Conservation (phyloP, 1,140 invertebrate genomes). For the Drosophila chauvacae region DNA sequence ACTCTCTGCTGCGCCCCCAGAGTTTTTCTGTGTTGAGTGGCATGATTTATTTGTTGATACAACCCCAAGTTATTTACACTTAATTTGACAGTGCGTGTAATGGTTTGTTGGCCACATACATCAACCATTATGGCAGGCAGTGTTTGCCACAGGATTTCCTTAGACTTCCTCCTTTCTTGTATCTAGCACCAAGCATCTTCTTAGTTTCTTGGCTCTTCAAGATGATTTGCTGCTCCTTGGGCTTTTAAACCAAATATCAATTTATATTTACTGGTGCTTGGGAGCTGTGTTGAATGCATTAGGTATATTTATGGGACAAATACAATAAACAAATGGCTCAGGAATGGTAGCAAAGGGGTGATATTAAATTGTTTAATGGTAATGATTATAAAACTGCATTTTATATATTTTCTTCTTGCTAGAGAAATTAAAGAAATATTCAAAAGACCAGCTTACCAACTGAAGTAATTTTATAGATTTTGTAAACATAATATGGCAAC, state of each 20-base stretch:
- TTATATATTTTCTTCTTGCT: too few relatives aligned
- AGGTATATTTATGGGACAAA: conserved; percentile 14
- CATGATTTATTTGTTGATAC: conserved; percentile 75
- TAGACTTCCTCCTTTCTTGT: background rate
- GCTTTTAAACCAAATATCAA: background rate
- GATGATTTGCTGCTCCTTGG: conserved; percentile 10
- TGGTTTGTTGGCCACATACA: conserved; percentile 37
- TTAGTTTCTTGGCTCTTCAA: conserved; percentile 13
- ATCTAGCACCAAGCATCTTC: conserved; percentile 3
- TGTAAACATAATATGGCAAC: too few relatives aligned
- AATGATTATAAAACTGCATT: too few relatives aligned
- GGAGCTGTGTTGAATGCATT: background rate
- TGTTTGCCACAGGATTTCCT: conserved; percentile 12
- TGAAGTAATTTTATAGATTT: too few relatives aligned
- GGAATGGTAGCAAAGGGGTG: too few relatives aligned
- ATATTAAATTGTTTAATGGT: too few relatives aligned
- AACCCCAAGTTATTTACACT: conserved; percentile 76
- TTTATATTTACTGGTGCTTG: conserved; percentile 7
- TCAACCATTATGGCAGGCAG: conserved; percentile 5
- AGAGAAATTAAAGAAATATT: too few relatives aligned
- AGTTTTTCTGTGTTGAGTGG: conserved; percentile 46
- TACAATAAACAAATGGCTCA: conserved; percentile 24
- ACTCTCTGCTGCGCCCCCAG: conserved; percentile 18
- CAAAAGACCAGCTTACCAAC: too few relatives aligned
- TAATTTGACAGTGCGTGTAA: conserved; percentile 74